Conservation (phyloP, 2,888 invertebrate genomes). For the Ctenicera cuprea region DNA sequence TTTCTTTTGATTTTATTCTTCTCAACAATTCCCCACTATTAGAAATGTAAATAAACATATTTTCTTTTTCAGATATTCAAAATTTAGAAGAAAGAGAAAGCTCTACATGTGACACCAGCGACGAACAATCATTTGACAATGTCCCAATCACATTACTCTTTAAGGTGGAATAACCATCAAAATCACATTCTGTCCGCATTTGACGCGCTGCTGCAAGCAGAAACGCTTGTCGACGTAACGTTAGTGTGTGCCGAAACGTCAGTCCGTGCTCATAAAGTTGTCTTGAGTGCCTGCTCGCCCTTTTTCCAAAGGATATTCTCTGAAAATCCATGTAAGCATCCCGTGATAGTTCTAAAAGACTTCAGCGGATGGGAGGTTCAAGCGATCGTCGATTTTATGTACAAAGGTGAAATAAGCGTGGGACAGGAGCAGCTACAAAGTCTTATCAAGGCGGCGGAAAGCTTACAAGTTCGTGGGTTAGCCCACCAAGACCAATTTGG, state of each 20-base stretch:
- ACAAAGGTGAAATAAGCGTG: conserved; percentile 93
- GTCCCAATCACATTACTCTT: conserved; percentile 88
- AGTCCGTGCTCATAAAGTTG: conserved; percentile 93
- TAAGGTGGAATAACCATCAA: conserved; percentile 96
- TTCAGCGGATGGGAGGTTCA: conserved; percentile 92
- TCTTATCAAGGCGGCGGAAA: conserved; percentile 91
- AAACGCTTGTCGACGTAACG: conserved; percentile 92
- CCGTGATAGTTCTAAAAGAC: conserved; percentile 93
- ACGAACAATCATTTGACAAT: conserved; percentile 60
- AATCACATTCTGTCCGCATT: conserved; percentile 91
- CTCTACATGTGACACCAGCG: conserved; percentile 61
- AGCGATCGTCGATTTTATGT: conserved; percentile 95
- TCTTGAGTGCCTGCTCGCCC: conserved; percentile 91
- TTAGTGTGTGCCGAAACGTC: conserved; percentile 91
- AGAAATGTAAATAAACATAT: not conserved
- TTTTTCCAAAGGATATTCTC: conserved; percentile 92
- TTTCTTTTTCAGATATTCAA: conserved; percentile 66
- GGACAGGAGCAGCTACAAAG: conserved; percentile 89
- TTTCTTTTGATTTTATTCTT: too few relatives aligned
- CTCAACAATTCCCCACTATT: too few relatives aligned
- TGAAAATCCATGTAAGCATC: conserved; percentile 95
- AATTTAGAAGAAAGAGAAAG: conserved; percentile 64
- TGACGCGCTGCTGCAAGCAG: conserved; percentile 90
- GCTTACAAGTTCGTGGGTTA: conserved; percentile 87
- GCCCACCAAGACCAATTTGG: conserved; percentile 76